Evolutionary conservation across 2,888 invertebrate genomes (phyloP), one percentile per base, ranked within the genome.

Genomic region (Drosophila mimica): DNA sequence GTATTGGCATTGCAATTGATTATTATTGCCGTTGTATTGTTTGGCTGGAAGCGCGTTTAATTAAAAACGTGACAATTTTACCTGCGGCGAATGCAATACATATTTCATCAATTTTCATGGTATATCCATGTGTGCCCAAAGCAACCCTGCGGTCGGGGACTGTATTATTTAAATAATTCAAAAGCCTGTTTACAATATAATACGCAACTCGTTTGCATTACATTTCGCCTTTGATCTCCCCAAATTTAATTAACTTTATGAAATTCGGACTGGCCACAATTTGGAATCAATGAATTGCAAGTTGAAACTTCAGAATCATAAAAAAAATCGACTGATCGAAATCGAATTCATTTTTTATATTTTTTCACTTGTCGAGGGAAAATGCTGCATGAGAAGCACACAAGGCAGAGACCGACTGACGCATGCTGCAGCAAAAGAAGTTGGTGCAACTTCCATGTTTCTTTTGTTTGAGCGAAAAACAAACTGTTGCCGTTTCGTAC

Each of bases 11-110:
- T 49, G 54, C 54, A 77, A 83, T 84, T 84, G 86, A 83, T 84
- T 87, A 77, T 82, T 79, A 72, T 71, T 70, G 70, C 68, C 38
- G 49, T 57, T 54, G 34, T 36, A 62, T 51, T 76, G 73, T 70
- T 73, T 65, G 68, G 57, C 52, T 64, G 66, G 40, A 60, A 58
- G 52, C 40, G 59, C 72, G 77, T 88, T 88, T 88, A 88, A 88
- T 88, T 88, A 90, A 88, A 88, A 89, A 88, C 87, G 87, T 88
- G 87, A 88, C 87, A 88, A 89, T 88, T 89, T 83, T 74, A 83
- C 88, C 83, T 81, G 78, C 81, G 86, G 81, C 88, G 70, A 76
- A 58, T 72, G 67, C 66, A 59, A 67, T 71, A 71, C 58, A 84
- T 89, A 87, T 82, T 81, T 85, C 89, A 79, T 79, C 73, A 70